Conservation (phyloP, 2,888 invertebrate species). For the Nowickia ferox region DNA sequence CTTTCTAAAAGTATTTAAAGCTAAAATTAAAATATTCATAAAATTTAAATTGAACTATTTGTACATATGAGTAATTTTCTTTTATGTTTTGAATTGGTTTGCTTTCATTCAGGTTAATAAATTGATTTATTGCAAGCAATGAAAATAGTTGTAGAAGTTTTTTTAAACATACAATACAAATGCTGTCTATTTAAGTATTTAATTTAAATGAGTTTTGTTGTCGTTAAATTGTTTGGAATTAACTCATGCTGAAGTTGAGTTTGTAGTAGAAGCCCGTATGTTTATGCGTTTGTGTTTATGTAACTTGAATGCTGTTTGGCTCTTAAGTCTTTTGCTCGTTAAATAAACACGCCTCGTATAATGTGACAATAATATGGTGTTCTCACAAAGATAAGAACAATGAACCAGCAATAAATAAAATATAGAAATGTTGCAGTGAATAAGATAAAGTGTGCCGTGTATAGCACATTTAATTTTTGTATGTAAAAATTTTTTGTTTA, state of each 20-base stretch:
- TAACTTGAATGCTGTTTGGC: slow-evolving; percentile 17
- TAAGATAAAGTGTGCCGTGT: neutral
- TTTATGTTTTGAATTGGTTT: slow-evolving; percentile 31
- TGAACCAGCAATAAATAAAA: neutral
- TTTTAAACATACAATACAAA: slow-evolving; percentile 49
- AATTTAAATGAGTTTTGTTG: slow-evolving; percentile 44
- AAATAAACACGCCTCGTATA: neutral
- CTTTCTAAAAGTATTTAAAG: slow-evolving; percentile 2
- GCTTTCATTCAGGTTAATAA: slow-evolving; percentile 30
- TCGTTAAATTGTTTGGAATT: slow-evolving; percentile 8
- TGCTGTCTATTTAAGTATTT: slow-evolving; percentile 22
- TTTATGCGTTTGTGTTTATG: no score
- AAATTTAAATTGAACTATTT: slow-evolving; percentile 21
- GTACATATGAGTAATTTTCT: neutral
- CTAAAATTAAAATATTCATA: slow-evolving; percentile 18
- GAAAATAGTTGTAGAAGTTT: slow-evolving; percentile 51
- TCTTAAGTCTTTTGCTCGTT: slow-evolving; percentile 42
- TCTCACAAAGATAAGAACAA: neutral
- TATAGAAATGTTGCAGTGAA: neutral
- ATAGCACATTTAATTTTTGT: no score
- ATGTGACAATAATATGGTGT: slow-evolving; percentile 17
- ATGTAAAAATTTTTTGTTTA: no score
- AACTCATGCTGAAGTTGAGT: slow-evolving; percentile 27
- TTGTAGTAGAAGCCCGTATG: neutral
- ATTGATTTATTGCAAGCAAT: slow-evolving; percentile 60